Conservation (phyloP, 2,113 vertebrate species). For the Tychaedon coryphoeus region DNA sequence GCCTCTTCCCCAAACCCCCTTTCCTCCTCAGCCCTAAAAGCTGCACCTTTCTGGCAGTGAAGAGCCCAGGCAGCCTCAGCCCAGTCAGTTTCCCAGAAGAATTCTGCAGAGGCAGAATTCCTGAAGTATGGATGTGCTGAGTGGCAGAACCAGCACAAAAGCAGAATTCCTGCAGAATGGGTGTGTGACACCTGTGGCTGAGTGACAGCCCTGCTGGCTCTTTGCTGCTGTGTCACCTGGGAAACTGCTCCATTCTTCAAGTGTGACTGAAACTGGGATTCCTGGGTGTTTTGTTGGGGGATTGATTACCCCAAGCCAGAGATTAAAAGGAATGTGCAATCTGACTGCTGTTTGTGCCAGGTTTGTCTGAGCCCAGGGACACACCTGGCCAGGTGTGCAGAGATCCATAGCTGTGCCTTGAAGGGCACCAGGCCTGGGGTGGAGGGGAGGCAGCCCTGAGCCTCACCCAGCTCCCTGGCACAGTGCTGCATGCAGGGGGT, state of each 20-base stretch:
- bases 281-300: neutral
- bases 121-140: neutral
- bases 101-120: neutral
- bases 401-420: neutral
- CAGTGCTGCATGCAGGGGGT: neutral
- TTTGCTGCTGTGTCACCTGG: accelerated
- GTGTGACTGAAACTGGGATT: neutral
- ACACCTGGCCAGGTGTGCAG: neutral
- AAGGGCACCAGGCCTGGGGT: neutral
- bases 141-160: neutral
- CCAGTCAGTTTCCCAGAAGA: neutral
- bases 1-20: neutral
- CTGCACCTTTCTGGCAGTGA: neutral
- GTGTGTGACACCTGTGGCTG: neutral
- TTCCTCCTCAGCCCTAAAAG: neutral
- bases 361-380: neutral
- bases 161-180: neutral
- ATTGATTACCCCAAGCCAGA: neutral
- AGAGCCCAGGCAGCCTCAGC: neutral
- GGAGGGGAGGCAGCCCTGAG: neutral
- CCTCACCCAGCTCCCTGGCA: neutral
- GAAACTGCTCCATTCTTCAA: neutral
- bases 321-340: conserved; percentile 11
- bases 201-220: neutral
- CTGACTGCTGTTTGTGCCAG: neutral